phyloP scores from a whole-genome alignment of 2,113 vertebrate genomes.

The Triplophysa siluroides region DNA sequence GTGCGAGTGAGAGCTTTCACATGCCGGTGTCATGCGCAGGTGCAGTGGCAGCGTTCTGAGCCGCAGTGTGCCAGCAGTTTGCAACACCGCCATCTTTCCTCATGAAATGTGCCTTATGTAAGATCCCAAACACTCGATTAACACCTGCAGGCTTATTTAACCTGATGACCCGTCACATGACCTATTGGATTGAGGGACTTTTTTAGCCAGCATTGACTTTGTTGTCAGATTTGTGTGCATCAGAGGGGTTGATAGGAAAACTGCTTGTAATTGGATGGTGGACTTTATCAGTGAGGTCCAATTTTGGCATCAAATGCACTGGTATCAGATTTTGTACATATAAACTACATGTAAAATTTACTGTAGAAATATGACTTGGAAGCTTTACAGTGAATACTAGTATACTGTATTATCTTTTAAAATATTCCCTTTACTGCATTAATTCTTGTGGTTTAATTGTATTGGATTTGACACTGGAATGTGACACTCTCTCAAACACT shows the following conservation, averaged over 20 bases:
- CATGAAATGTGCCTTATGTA: constrained; percentile 11
- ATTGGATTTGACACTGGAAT: constrained; percentile 11
- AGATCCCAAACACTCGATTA: constrained; percentile 4
- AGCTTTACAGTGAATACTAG: no score
- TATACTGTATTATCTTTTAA: no score
- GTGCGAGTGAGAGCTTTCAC: constrained; percentile 57
- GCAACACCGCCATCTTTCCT: constrained; percentile 39
- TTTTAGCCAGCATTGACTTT: neutral
- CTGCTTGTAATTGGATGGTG: no score
- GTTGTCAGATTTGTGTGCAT: no score
- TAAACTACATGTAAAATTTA: no score
- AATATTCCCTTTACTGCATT: neutral
- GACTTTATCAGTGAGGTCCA: no score
- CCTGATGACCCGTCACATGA: constrained; percentile 18
- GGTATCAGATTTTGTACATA: no score
- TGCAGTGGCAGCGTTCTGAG: constrained; percentile 51
- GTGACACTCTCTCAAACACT: constrained; percentile 37
- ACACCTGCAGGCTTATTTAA: constrained; percentile 42
- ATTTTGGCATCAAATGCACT: no score
- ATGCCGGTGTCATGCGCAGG: constrained; percentile 53
- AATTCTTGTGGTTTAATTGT: neutral
- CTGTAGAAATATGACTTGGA: no score
- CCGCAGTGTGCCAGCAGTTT: constrained; percentile 50
- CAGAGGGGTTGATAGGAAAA: no score
- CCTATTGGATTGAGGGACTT: neutral